Conservation (phyloP, 2,797 vertebrate species). For the Hippocampus kuda region DNA sequence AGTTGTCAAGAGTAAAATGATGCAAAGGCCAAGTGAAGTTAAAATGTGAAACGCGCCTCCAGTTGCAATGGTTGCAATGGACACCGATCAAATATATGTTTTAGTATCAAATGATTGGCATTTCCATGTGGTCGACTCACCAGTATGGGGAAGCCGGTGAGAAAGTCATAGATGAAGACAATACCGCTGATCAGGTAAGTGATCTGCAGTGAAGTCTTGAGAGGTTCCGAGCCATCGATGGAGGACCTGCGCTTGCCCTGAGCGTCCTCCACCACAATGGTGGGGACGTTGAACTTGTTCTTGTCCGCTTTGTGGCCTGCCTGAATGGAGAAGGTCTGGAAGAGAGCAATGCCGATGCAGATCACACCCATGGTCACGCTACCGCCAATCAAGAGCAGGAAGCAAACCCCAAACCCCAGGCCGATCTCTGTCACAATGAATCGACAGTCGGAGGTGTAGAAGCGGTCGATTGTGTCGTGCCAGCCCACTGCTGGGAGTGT, state of each 20-base stretch:
- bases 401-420: constrained; percentile 88
- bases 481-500: constrained; percentile 88
- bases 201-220: constrained; percentile 85
- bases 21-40: neutral
- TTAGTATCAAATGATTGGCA: neutral
- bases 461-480: constrained; percentile 84
- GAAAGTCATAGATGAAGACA: constrained; percentile 85
- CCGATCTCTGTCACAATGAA: constrained; percentile 91
- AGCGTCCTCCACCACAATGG: constrained; percentile 88
- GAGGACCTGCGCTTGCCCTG: constrained; percentile 88
- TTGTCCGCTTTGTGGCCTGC: constrained; percentile 69
- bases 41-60: neutral
- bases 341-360: constrained; percentile 84
- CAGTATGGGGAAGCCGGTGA: constrained; percentile 87
- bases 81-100: neutral
- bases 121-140: constrained; percentile 62
- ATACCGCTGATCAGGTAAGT: constrained; percentile 86
- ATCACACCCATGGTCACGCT: constrained; percentile 81
- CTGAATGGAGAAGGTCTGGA: constrained; percentile 81
- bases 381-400: constrained; percentile 83
- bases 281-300: constrained; percentile 83
- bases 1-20: no score
- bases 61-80: no score
- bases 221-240: constrained; percentile 84
- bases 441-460: constrained; percentile 84